Conservation (phyloP, 1,140 invertebrate genomes). For the Drosophila equinoxialis region DNA sequence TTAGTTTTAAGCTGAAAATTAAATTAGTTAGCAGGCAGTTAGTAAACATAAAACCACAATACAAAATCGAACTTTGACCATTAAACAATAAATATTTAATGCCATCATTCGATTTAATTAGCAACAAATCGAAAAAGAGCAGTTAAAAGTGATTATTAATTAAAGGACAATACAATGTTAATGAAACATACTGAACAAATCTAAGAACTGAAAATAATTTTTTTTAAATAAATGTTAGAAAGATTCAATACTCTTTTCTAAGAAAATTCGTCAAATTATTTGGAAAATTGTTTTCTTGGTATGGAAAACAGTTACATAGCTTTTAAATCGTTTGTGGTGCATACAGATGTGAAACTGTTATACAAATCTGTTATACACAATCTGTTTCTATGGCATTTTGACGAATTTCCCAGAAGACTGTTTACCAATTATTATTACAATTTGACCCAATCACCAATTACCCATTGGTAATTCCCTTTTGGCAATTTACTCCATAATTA, state of each 20-base stretch:
- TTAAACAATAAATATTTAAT: conserved; percentile 64
- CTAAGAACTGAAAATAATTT: neutral
- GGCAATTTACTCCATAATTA: conserved; percentile 38
- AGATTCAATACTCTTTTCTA: neutral
- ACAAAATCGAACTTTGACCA: conserved; percentile 28
- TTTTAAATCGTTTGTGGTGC: neutral
- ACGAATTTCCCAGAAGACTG: neutral
- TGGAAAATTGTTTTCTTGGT: neutral
- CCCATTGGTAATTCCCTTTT: conserved; percentile 7
- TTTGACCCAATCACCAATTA: conserved; percentile 11
- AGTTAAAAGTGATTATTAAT: conserved; percentile 20
- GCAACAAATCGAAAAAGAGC: conserved; percentile 33
- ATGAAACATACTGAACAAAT: conserved; percentile 25
- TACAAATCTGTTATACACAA: neutral
- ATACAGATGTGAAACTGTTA: neutral
- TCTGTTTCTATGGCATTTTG: neutral
- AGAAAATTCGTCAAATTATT: neutral
- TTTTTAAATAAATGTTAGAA: conserved; percentile 4
- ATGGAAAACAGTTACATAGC: too few species aligned
- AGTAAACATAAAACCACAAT: conserved; percentile 50
- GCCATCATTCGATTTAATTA: conserved; percentile 64
- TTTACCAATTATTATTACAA: conserved; percentile 4
- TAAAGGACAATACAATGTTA: conserved; percentile 27
- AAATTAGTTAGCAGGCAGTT: conserved; percentile 60
- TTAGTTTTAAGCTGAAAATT: conserved; percentile 42